phyloP scores from a whole-genome alignment of 1,140 invertebrate species.

The Mycetomoellerius zeteki region DNA sequence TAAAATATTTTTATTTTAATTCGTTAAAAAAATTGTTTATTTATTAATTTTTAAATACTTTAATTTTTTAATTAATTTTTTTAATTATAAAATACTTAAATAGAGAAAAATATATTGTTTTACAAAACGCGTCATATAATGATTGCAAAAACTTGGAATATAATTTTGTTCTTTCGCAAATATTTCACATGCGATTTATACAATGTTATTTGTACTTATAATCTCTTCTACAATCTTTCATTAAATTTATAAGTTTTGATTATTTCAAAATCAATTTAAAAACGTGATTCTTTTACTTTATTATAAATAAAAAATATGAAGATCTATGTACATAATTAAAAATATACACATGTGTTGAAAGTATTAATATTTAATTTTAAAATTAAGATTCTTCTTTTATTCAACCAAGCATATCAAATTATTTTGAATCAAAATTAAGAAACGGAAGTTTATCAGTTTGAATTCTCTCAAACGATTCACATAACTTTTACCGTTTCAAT shows the following conservation, averaged over 20 bases:
- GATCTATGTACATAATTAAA: neutral
- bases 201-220: neutral
- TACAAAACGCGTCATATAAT: neutral
- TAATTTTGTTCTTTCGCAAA: neutral
- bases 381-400: neutral
- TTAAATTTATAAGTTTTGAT: neutral
- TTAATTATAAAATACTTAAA: neutral
- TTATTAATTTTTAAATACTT: too few species aligned
- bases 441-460: neutral
- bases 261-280: neutral
- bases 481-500: neutral
- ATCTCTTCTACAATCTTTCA: neutral
- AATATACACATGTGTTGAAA: neutral
- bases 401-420: neutral
- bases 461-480: neutral
- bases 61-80: neutral
- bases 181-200: neutral
- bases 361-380: neutral
- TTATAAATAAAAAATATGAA: neutral
- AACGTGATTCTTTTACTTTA: neutral
- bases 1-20: neutral
- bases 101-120: neutral
- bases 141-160: neutral
- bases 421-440: neutral
- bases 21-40: too few species aligned